Conservation (phyloP, 1,140 invertebrate species). For the Caenorhabditis tropicalis region DNA sequence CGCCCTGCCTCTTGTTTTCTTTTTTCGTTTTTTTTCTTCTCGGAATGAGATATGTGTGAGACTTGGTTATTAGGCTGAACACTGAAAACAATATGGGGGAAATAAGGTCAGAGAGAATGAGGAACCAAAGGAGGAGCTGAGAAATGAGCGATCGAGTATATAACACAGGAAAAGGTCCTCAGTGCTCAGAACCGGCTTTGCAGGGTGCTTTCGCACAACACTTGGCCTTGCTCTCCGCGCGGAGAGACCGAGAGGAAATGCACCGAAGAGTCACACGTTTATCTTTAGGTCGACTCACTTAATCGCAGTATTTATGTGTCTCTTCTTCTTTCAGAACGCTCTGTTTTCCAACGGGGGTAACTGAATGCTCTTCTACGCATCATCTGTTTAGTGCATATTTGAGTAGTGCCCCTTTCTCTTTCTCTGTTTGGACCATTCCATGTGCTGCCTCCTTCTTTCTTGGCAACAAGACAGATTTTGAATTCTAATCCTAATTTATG, state of each 20-base stretch:
- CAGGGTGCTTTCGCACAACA: slow-evolving; percentile 5
- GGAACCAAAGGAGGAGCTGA: slow-evolving; percentile 16
- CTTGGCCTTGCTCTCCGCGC: slow-evolving; percentile 32
- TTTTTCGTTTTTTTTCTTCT: too few relatives aligned
- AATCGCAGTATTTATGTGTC: background rate
- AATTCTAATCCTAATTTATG: slow-evolving; percentile 17
- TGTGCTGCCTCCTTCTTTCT: too few relatives aligned
- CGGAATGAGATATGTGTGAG: background rate
- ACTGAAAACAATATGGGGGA: background rate
- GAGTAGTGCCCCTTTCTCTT: background rate
- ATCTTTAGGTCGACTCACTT: background rate
- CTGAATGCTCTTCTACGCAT: background rate
- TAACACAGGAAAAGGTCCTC: slow-evolving; percentile 37
- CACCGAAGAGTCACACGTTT: background rate
- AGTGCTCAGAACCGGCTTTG: slow-evolving; percentile 10
- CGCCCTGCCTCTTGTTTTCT: background rate
- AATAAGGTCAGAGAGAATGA: background rate
- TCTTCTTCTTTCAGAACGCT: background rate
- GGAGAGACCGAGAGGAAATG: background rate
- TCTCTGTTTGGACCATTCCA: too few relatives aligned
- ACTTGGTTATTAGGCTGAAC: background rate
- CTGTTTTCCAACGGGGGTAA: background rate
- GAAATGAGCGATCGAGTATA: background rate
- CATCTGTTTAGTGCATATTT: background rate
- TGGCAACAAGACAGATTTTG: background rate